phyloP scores from a whole-genome alignment of 2,888 invertebrate species.

The Minunthozetes semirufus region DNA sequence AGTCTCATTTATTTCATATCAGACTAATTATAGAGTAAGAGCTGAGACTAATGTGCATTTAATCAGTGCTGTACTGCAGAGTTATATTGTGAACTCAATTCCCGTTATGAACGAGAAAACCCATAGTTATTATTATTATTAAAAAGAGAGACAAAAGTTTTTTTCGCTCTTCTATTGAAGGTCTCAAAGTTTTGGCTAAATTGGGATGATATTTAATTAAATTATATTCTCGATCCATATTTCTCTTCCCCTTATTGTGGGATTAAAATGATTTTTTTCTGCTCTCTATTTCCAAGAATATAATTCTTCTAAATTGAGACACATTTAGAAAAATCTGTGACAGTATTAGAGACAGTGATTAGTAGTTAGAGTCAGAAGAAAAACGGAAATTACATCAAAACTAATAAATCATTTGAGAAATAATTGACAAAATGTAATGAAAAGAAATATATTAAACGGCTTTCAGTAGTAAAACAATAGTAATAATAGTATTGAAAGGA shows the following conservation, averaged over 20 bases:
- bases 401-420: conserved; percentile 9
- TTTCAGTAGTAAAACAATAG: no score
- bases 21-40: not conserved
- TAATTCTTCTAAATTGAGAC: conserved; percentile 14
- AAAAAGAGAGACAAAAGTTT: no score
- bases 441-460: no score
- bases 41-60: not conserved
- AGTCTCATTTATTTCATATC: not conserved
- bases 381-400: conserved; percentile 9
- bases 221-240: not conserved
- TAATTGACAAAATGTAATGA: conserved; percentile 6
- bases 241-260: no score
- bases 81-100: not conserved
- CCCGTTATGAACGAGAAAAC: no score
- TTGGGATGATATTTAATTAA: not conserved
- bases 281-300: not conserved
- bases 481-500: no score
- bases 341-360: not conserved
- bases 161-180: not conserved
- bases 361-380: not conserved
- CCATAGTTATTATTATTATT: no score
- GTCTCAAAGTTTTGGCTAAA: no score
- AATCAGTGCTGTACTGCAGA: not conserved
- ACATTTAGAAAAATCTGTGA: conserved; percentile 2
- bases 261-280: not conserved